Percentiles rank a stretch among this genome's conserved stretches.
These are phyloP conservation scores for Rattus rattus DNA, from an alignment of 2,113 vertebrate genomes.

Conservation along the genomic window DNA sequence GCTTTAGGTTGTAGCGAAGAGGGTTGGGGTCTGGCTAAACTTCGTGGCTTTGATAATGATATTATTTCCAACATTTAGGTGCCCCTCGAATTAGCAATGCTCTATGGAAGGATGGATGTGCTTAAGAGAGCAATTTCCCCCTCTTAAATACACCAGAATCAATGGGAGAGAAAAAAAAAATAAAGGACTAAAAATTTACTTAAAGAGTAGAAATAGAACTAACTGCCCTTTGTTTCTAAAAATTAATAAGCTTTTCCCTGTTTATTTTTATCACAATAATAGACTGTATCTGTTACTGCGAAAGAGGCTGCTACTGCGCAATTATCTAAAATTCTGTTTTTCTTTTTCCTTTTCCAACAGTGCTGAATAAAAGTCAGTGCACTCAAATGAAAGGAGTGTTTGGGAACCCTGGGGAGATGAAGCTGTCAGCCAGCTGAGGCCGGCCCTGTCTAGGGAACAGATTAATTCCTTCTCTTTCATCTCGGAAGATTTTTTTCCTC, in stretches of 20 bases:
- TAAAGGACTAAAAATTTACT: neutral
- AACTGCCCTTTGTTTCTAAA: neutral
- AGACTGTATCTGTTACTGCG: neutral
- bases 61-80: neutral
- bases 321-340: conserved; percentile 56
- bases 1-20: too few species aligned
- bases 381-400: conserved; percentile 51
- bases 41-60: neutral
- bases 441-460: neutral
- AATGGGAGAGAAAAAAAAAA: neutral
- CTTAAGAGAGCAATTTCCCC: fast-evolving
- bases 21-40: too few species aligned
- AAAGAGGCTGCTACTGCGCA: conserved; percentile 10
- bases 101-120: neutral
- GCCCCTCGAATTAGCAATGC: neutral
- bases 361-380: conserved; percentile 8
- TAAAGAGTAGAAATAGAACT: neutral
- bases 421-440: conserved; percentile 26
- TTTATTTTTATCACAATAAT: neutral
- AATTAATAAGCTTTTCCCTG: neutral
- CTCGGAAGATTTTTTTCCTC: neutral
- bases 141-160: conserved; percentile 2
- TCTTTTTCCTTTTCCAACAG: neutral
- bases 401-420: conserved; percentile 25
- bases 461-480: neutral